These are phyloP conservation scores for Calameuta filiformis DNA, from an alignment of 2,888 invertebrate species.

Conservation along the genomic window DNA sequence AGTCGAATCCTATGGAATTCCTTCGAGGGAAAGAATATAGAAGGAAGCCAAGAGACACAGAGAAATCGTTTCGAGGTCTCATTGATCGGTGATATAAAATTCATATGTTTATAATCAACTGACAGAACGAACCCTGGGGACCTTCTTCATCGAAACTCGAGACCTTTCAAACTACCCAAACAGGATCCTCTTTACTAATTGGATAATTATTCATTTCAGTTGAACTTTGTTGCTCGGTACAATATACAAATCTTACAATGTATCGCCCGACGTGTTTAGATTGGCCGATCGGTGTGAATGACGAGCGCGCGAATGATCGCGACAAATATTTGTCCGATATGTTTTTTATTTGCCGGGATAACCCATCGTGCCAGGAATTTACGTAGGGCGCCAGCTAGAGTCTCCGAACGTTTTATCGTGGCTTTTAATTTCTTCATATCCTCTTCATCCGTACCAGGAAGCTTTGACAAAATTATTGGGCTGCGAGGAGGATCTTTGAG, in stretches of 20 bases:
- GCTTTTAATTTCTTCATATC: not conserved
- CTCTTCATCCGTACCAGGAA: not conserved
- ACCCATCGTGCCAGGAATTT: not conserved
- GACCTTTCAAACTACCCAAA: not conserved
- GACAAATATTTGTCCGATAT: not conserved
- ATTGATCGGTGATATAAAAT: not conserved
- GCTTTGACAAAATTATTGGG: not conserved
- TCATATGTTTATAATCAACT: not conserved
- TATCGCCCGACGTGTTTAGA: not conserved
- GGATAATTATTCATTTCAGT: not conserved
- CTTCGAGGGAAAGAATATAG: not conserved
- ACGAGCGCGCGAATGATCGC: not conserved
- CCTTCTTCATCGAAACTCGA: not conserved
- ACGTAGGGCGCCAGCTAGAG: not conserved
- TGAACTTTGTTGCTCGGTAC: not conserved
- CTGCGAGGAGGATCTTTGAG: not conserved
- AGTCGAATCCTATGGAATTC: not conserved
- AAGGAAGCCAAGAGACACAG: not conserved
- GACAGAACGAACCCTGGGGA: not conserved
- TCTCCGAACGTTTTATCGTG: not conserved
- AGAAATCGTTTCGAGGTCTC: not conserved
- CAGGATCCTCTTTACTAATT: not conserved
- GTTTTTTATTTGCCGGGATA: not conserved
- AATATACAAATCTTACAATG: not conserved
- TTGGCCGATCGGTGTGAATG: not conserved